Base-by-base conservation (phyloP, 2,888 invertebrate genomes). In the Isotomurus palustris region DNA sequence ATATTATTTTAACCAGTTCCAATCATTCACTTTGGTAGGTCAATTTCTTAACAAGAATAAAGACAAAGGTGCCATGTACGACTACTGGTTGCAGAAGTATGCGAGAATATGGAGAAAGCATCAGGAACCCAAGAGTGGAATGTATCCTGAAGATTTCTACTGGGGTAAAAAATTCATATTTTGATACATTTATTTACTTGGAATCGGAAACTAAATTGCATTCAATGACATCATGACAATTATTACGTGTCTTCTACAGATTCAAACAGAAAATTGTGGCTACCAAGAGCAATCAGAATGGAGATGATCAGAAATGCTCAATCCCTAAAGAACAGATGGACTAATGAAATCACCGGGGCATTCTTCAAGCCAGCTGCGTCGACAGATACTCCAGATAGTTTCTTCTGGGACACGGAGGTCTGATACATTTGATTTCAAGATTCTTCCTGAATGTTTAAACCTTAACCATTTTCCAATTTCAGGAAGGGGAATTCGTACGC, bases 81-180 rank as follows among this genome's bases (percentile, higher is more conserved):
- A 43, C 1, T 53, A 53, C 44, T 19, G 32, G 32, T 3, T 35
- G 3, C 43, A 53, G 10, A 53, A 29, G 36, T 59, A 38, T 29
- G 53, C 62, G 1, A 53, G 51, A 21, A 56, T 62, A 22, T 59
- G 56, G 58, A 24, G 51, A 3, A 53, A 51, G 22, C 36, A 56
- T 1, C 25, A 50, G 3, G 52, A 53, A 6, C 58, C 62, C 12
- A 56, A 56, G 29, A 53, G 53, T n/a, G 55, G 55, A 2, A 40
- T 56, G 52, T 56, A 53, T 28, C 62, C 62, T 1, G 53, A 52
- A 6, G 62, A 59, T 4, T 62, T 48, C n/a, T 62, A 62, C 35
- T 40, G 54, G 55, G 43, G 24, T 19, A n/a, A n/a, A n/a, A n/a
- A n/a, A n/a, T n/a, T n/a, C n/a, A n/a, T n/a, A n/a, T n/a, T n/a